Conservation (phyloP, 2,797 vertebrate species). For the Sebastiscus albofasciatus region DNA sequence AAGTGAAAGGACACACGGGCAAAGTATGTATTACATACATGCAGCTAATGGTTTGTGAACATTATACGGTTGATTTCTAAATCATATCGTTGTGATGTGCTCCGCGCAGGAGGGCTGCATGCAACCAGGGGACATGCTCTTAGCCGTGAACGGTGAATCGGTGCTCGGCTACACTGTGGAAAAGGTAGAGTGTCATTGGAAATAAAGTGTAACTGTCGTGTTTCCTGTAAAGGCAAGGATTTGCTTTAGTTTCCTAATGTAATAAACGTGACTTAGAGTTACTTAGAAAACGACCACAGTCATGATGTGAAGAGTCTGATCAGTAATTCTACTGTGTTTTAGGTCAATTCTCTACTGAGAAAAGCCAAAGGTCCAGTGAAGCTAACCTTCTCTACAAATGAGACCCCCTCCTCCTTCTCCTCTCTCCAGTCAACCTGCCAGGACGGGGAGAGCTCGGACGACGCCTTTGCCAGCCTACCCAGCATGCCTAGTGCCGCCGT, state of each 20-base stretch:
- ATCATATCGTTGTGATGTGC: neutral
- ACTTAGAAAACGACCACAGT: neutral
- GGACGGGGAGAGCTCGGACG: constrained; percentile 44
- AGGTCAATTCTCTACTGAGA: constrained; percentile 89
- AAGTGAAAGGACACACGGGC: constrained; percentile 81
- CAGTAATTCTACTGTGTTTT: constrained; percentile 21
- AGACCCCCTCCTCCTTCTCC: constrained; percentile 35
- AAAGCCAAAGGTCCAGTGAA: constrained; percentile 82
- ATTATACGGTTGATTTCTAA: neutral
- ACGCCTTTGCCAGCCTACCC: constrained; percentile 46
- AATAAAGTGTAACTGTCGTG: neutral
- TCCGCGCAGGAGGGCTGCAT: constrained; percentile 87
- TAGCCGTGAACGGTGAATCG: constrained; percentile 88
- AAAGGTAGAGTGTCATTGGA: constrained; percentile 78
- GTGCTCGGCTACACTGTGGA: constrained; percentile 86
- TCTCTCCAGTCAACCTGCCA: constrained; percentile 49
- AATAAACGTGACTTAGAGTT: neutral
- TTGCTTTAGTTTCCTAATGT: neutral
- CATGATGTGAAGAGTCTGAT: neutral
- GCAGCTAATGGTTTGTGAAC: neutral
- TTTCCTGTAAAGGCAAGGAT: neutral
- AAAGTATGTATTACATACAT: constrained; percentile 73
- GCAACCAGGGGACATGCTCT: constrained; percentile 86
- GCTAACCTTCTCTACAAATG: constrained; percentile 83
- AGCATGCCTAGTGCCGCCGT: constrained; percentile 30